A percentile compares a stretch with the other conserved stretches of the same genome.
phyloP scores from a whole-genome alignment of 2,888 invertebrate genomes.

The Leucozona laternaria region DNA sequence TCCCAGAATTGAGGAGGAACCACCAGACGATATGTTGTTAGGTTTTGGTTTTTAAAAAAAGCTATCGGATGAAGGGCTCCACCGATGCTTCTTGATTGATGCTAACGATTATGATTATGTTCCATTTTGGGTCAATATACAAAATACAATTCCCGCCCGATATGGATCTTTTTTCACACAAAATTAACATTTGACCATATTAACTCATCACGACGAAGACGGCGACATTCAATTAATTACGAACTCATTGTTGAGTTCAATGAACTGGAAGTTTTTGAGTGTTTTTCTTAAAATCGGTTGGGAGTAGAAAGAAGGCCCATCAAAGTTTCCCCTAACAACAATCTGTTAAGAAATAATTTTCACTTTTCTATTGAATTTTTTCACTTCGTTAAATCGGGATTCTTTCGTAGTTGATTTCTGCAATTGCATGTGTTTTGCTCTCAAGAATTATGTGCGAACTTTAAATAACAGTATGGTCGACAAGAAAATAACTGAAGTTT shows the following conservation, averaged over 20 bases:
- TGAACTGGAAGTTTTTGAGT: slow-evolving; percentile 55
- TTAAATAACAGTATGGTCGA: slow-evolving; percentile 15
- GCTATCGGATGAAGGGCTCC: not conserved
- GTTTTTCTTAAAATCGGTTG: slow-evolving; percentile 9
- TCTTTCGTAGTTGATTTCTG: slow-evolving; percentile 44
- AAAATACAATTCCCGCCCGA: not conserved
- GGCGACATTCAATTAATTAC: slow-evolving; percentile 57
- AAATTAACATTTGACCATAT: slow-evolving; percentile 54
- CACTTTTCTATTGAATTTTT: slow-evolving; percentile 24
- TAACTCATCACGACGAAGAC: slow-evolving; percentile 40
- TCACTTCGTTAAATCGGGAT: slow-evolving; percentile 37
- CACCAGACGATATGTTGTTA: slow-evolving; percentile 1
- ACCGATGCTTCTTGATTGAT: slow-evolving; percentile 68
- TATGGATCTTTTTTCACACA: slow-evolving; percentile 36
- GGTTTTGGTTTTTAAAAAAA: not conserved
- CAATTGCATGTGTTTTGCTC: slow-evolving; percentile 22
- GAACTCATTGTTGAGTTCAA: slow-evolving; percentile 55
- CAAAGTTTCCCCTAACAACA: not conserved
- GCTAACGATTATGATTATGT: slow-evolving; percentile 68
- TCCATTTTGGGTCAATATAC: not conserved
- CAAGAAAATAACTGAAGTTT: slow-evolving; percentile 20
- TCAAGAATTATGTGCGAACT: not conserved
- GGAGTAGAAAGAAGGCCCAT: not conserved
- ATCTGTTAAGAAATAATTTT: not conserved
- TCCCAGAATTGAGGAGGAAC: slow-evolving; percentile 47